Conservation (phyloP, 2,797 vertebrate species). For the Pempheris klunzingeri region DNA sequence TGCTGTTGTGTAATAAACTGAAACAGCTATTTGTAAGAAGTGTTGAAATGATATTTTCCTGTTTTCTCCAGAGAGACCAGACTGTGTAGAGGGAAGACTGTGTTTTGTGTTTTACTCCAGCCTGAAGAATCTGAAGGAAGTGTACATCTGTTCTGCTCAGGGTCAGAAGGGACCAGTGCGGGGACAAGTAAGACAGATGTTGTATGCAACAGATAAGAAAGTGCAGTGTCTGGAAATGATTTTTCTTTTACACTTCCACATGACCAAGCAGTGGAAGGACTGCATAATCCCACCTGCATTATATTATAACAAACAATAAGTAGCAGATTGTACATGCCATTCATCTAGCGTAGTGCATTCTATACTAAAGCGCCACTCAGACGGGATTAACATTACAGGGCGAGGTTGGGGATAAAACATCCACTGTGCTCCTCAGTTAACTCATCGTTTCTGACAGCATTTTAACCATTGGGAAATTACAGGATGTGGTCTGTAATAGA, state of each 20-base stretch:
- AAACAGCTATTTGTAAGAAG: conserved; percentile 2
- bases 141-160: conserved; percentile 88
- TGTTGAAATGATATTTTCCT: conserved; percentile 15
- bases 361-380: neutral
- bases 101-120: conserved; percentile 95
- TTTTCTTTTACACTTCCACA: neutral
- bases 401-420: neutral
- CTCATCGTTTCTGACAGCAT: neutral
- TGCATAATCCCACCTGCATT: neutral
- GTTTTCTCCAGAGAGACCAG: conserved; percentile 89
- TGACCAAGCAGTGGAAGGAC: neutral
- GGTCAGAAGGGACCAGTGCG: conserved; percentile 88
- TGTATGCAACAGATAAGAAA: neutral
- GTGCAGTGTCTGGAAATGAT: neutral
- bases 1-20: conserved; percentile 19
- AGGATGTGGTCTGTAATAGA: neutral
- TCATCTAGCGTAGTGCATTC: neutral
- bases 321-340: conserved; percentile 4
- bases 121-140: conserved; percentile 95
- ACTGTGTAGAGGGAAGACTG: conserved; percentile 91
- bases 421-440: neutral
- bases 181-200: conserved; percentile 90
- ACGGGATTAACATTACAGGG: neutral
- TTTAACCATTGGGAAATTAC: neutral
- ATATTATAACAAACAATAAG: conserved; percentile 9